Evolutionary conservation across 2,888 invertebrate species (phyloP), one percentile per base, ranked within the genome.

Genomic region (Metellina segmentata): DNA sequence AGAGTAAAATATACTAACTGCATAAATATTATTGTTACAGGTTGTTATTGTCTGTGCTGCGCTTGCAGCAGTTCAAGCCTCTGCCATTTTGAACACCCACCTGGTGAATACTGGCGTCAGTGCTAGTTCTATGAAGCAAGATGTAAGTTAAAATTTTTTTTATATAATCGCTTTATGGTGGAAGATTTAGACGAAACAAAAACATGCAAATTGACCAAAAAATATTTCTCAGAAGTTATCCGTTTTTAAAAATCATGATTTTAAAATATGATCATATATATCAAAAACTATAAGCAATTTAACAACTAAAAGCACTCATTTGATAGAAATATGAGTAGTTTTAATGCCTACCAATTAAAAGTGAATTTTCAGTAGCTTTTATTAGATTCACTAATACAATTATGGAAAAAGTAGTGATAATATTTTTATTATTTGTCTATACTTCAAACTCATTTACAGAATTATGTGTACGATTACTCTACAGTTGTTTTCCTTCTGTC

Each of bases 11-110:
- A 34, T 34, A 34, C 34, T 34, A 34, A 34, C 34, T 34, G 34
- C 34, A 34, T 34, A 34, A 34, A 34, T 2, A 11, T 51, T 72
- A 72, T 61, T 16, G 1, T 75, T 53, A 19, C 20, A 87, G 87
- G 81, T 87, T 51, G 74, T 53, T n/a, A 87, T 87, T 11, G 34
- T 87, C 20, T 87, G 53, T 72, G 71, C 87, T 51, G 79, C 81
- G 20, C 48, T 87, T 34, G 87, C 69, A 19, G 81, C 79, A 49
- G 87, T 87, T 49, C 78, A 81, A 34, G 79, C 79, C 16, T 7
- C n/a, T 20, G 71, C 52, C 79, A 69, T 77, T 61, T 48, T 81
- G 53, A 79, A 79, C 34, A n/a, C 71, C 51, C 87, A 81, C 8
- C 72, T 87, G 7, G 79, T 78, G 0, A 51, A 81, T 11, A 87